These are phyloP conservation scores for Rhadina sibilatrix DNA, from an alignment of 2,113 vertebrate species.

Conservation along the genomic window DNA sequence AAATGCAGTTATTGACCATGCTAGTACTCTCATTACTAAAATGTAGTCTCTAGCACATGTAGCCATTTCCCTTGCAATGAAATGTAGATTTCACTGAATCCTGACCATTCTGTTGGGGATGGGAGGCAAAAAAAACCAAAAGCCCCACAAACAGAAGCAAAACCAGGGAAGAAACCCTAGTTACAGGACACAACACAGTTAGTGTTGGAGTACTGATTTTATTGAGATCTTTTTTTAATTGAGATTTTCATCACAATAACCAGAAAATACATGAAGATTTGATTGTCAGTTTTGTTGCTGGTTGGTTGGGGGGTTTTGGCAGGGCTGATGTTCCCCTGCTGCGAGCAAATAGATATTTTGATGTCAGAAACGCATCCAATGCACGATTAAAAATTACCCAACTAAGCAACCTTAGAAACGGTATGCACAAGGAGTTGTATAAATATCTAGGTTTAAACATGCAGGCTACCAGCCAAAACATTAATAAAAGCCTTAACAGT, in stretches of 20 bases:
- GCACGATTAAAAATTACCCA: not conserved
- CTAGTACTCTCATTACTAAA: not conserved
- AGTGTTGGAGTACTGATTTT: not conserved
- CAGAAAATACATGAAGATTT: not conserved
- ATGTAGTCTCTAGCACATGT: not conserved
- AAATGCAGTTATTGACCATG: not conserved
- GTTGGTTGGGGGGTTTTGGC: not conserved
- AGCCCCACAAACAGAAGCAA: not conserved
- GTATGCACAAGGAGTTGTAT: not conserved
- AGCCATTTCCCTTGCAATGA: not conserved
- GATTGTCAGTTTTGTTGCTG: not conserved
- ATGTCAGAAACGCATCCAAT: not conserved
- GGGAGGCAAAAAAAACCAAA: not conserved
- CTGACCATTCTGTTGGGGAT: not conserved
- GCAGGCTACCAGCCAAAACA: not conserved
- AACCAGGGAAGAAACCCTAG: not conserved
- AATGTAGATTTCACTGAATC: not conserved
- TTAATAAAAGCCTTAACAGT: not conserved
- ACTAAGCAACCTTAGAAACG: not conserved
- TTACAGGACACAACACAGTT: not conserved
- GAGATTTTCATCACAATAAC: not conserved
- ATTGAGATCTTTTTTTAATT: no score
- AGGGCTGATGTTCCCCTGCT: rapidly evolving
- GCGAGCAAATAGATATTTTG: not conserved
- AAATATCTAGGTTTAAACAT: not conserved